A percentile compares a stretch with the other conserved stretches of the same genome.
phyloP scores from a whole-genome alignment of 2,888 invertebrate species.

The Meliscaeva auricollis region DNA sequence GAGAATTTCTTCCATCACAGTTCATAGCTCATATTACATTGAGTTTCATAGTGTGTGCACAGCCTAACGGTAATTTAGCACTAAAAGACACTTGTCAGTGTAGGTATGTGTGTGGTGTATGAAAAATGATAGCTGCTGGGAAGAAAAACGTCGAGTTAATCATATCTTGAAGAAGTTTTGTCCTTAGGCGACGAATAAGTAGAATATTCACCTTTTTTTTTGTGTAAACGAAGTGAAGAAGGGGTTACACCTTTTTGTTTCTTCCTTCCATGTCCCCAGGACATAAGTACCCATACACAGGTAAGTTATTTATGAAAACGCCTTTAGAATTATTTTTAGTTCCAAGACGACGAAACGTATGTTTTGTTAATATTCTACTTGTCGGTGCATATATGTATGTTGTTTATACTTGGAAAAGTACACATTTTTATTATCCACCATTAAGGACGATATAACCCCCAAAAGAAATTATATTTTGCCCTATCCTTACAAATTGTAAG shows the following conservation, averaged over 20 bases:
- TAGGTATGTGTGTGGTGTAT: constrained; percentile 21
- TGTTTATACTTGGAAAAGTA: constrained; percentile 12
- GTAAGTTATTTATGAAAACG: constrained; percentile 38
- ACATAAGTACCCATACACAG: neutral
- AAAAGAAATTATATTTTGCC: constrained; percentile 72
- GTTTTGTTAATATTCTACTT: neutral
- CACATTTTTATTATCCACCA: constrained; percentile 67
- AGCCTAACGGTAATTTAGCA: constrained; percentile 24
- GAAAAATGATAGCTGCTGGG: constrained; percentile 66
- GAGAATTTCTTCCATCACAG: constrained; percentile 19
- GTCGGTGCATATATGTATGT: too few relatives aligned
- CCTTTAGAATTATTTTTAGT: constrained; percentile 17
- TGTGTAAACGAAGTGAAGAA: constrained; percentile 32
- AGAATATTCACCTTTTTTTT: constrained; percentile 12
- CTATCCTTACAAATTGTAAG: constrained; percentile 59
- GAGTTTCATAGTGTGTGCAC: neutral
- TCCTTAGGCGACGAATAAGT: constrained; percentile 29
- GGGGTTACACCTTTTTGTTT: constrained; percentile 41
- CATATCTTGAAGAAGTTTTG: constrained; percentile 49
- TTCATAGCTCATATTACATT: constrained; percentile 52
- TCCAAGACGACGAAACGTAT: constrained; percentile 21
- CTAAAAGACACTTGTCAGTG: constrained; percentile 21
- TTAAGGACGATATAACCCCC: constrained; percentile 68
- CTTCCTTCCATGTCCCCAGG: constrained; percentile 39
- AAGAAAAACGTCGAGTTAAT: constrained; percentile 62